Evolutionary conservation across 2,113 vertebrate genomes (phyloP).

Genomic region (Holacanthus passer): DNA sequence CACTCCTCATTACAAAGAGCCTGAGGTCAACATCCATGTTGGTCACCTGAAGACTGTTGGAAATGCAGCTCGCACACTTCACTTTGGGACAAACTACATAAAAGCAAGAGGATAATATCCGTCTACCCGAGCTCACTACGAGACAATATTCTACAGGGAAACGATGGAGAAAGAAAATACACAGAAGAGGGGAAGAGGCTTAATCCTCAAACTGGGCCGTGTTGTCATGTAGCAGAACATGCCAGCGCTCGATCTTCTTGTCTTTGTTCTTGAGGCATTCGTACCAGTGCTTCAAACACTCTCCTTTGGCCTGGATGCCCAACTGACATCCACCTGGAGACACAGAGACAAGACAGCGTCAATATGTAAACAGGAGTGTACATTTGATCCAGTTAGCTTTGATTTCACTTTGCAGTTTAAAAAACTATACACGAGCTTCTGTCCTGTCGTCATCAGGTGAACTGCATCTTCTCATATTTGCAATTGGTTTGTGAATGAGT

Average conservation of each 20-base stretch:
- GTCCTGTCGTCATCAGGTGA: no score
- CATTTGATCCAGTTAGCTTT: no score
- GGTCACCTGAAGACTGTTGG: conserved; percentile 36
- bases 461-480: no score
- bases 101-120: conserved; percentile 11
- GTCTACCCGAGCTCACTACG: neutral
- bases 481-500: no score
- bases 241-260: conserved; percentile 97
- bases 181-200: neutral
- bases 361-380: no score
- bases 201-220: conserved; percentile 81
- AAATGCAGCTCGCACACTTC: conserved; percentile 13
- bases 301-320: conserved; percentile 95
- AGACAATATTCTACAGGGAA: conserved; percentile 21
- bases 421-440: no score
- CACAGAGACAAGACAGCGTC: neutral
- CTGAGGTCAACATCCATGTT: conserved; percentile 43
- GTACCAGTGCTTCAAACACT: conserved; percentile 98
- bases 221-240: conserved; percentile 92
- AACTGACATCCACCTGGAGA: conserved; percentile 89
- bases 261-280: conserved; percentile 98
- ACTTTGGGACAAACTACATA: conserved; percentile 19
- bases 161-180: neutral
- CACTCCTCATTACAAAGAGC: conserved; percentile 2
- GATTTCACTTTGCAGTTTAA: no score